phyloP scores from a whole-genome alignment of 2,113 vertebrate species.

The Acanthochromis polyacanthus region DNA sequence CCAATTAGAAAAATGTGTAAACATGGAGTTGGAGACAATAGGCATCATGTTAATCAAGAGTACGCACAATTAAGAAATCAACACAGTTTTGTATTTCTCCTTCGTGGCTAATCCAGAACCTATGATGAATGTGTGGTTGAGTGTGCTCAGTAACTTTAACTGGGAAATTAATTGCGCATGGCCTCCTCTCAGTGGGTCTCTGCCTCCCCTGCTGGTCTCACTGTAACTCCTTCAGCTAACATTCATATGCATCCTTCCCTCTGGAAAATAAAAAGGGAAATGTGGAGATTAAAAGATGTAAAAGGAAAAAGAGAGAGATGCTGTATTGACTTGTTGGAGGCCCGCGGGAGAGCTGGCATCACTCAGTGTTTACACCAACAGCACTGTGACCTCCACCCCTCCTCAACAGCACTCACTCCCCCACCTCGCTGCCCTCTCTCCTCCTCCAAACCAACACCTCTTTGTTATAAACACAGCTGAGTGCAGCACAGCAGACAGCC shows the following conservation, averaged over 20 bases:
- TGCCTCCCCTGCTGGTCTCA: slow-evolving; percentile 37
- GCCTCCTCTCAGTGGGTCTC: slow-evolving; percentile 52
- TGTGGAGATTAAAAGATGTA: slow-evolving; percentile 13
- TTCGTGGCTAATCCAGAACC: not conserved
- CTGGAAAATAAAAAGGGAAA: slow-evolving; percentile 38
- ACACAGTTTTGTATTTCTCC: slow-evolving; percentile 6
- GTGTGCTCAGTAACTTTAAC: slow-evolving; percentile 24
- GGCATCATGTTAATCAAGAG: not conserved
- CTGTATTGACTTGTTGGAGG: slow-evolving; percentile 52
- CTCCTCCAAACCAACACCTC: slow-evolving; percentile 76
- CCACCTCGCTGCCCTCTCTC: slow-evolving; percentile 52
- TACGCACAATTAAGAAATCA: not conserved
- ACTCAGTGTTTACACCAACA: slow-evolving; percentile 73
- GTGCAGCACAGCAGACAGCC: slow-evolving; percentile 68
- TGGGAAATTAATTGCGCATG: slow-evolving; percentile 36
- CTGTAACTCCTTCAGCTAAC: slow-evolving; percentile 32
- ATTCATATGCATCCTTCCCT: slow-evolving; percentile 44
- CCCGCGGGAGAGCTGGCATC: slow-evolving; percentile 69
- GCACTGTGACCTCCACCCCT: slow-evolving; percentile 55
- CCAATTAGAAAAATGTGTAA: not conserved
- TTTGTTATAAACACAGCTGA: slow-evolving; percentile 82
- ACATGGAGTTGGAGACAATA: not conserved
- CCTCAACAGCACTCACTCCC: slow-evolving; percentile 43
- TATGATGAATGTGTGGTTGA: slow-evolving; percentile 19
- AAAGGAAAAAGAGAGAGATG: slow-evolving; percentile 12